phyloP scores from a whole-genome alignment of 2,797 vertebrate species.

The Chiropotes sagulatus region DNA sequence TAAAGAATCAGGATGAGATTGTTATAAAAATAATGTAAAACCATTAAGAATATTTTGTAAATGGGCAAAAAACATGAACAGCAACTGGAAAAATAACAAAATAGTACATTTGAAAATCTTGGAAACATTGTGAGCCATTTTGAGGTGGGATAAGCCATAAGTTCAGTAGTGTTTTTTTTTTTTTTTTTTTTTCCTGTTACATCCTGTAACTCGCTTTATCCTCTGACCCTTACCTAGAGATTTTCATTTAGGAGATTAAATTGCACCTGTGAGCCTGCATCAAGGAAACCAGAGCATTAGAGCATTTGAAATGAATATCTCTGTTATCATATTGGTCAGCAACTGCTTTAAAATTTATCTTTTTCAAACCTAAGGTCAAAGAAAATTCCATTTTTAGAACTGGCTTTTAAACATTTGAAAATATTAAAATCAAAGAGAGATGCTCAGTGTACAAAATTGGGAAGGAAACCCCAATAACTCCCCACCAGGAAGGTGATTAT shows the following conservation, averaged over 20 bases:
- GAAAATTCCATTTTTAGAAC: not conserved
- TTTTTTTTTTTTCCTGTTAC: not conserved
- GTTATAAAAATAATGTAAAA: not conserved
- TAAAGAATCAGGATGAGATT: not conserved
- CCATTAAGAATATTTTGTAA: not conserved
- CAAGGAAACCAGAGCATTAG: not conserved
- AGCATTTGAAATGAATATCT: not conserved
- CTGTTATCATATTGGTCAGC: not conserved
- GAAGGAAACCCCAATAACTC: slow-evolving; percentile 19
- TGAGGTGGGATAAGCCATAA: not conserved
- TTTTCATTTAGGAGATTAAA: slow-evolving; percentile 46
- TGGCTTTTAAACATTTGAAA: not conserved
- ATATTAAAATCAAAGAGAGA: slow-evolving; percentile 32
- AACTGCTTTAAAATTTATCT: not conserved
- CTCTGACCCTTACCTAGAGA: not conserved
- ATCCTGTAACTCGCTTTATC: not conserved
- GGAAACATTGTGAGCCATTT: not conserved
- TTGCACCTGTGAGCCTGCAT: not conserved
- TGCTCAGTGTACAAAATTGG: not conserved
- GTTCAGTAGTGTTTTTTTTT: not conserved
- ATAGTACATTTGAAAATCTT: not conserved
- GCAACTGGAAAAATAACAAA: slow-evolving; percentile 17
- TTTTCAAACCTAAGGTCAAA: not conserved
- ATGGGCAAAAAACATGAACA: not conserved
- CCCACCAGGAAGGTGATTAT: slow-evolving; percentile 64